Conservation (phyloP, 2,113 vertebrate genomes). For the Muscicapa adusta region DNA sequence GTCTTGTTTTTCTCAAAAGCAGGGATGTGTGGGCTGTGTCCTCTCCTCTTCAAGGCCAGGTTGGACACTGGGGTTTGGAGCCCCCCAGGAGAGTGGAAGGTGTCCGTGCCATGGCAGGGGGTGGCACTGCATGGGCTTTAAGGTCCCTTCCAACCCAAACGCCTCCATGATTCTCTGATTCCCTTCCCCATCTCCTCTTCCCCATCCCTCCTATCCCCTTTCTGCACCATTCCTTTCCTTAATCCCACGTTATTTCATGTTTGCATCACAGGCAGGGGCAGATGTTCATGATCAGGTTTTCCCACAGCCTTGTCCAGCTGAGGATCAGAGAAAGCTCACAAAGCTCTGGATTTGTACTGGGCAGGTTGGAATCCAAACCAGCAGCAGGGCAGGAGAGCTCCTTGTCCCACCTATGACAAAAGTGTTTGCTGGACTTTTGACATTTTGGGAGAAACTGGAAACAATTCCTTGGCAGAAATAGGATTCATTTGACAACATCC, state of each 20-base stretch:
- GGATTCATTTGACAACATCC: not conserved
- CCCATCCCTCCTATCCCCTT: not conserved
- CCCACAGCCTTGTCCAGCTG: not conserved
- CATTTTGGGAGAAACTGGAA: not conserved
- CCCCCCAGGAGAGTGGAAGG: accelerated
- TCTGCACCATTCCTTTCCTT: not conserved
- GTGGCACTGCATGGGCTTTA: not conserved
- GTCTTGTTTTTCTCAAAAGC: not conserved
- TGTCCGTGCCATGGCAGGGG: not conserved
- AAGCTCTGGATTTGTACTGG: not conserved
- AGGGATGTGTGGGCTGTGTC: not conserved
- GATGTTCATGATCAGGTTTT: not conserved
- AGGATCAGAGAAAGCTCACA: not conserved
- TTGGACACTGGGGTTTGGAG: not conserved
- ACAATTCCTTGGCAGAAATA: not conserved
- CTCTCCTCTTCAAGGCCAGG: not conserved
- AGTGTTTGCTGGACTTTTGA: not conserved
- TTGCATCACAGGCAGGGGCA: not conserved
- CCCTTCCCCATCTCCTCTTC: not conserved
- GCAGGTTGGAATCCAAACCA: not conserved
- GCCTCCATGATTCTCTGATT: not conserved
- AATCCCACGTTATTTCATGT: accelerated
- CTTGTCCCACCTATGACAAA: not conserved
- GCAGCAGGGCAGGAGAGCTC: not conserved
- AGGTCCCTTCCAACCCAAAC: not conserved